A percentile compares a stretch with the other conserved stretches of the same genome.
These are phyloP conservation scores for Formica aserva DNA, from an alignment of 2,888 invertebrate genomes.

Conservation along the genomic window DNA sequence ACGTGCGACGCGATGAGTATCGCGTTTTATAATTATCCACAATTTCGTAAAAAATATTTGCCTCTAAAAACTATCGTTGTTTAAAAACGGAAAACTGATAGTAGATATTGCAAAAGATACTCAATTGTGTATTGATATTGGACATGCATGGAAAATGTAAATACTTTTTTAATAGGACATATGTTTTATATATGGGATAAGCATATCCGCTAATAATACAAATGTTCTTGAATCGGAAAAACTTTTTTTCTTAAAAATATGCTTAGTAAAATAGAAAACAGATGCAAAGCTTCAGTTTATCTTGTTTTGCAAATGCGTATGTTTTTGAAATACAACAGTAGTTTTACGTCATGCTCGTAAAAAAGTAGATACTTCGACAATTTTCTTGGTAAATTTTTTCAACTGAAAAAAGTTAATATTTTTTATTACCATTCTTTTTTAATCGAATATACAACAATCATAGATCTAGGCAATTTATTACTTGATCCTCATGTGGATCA, in stretches of 20 bases:
- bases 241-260: background rate
- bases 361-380: background rate
- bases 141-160: background rate
- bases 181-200: background rate
- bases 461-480: slow-evolving; percentile 12
- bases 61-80: background rate
- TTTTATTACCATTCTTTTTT: background rate
- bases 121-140: background rate
- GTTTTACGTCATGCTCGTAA: background rate
- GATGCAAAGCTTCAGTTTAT: background rate
- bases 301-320: background rate
- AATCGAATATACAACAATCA: background rate
- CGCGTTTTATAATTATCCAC: slow-evolving; percentile 22
- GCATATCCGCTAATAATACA: background rate
- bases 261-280: background rate
- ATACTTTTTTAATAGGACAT: background rate
- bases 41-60: slow-evolving; percentile 1
- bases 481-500: background rate
- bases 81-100: background rate
- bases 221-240: slow-evolving; percentile 11
- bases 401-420: background rate
- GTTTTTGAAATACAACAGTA: background rate
- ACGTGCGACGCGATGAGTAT: background rate
- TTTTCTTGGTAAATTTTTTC: background rate
- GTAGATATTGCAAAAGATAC: slow-evolving; percentile 16